Conservation (phyloP, 2,113 vertebrate species). For the Cheilinus undulatus region DNA sequence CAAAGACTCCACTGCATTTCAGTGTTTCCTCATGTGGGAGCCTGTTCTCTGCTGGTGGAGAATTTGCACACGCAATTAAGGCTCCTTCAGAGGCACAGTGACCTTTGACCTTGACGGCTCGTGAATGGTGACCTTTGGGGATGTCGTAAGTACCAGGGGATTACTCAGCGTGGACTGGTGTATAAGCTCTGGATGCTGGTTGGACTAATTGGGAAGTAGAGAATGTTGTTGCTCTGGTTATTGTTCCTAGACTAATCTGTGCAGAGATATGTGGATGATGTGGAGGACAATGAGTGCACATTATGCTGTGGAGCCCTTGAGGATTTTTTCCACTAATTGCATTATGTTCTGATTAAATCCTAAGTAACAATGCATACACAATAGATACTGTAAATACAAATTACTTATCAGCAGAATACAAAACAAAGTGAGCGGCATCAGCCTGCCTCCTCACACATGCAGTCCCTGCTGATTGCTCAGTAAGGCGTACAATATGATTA, state of each 20-base stretch:
- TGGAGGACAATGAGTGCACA: background rate
- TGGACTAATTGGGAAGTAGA: conserved; percentile 18
- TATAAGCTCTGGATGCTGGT: conserved; percentile 30
- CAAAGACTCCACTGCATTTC: conserved; percentile 45
- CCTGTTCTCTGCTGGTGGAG: conserved; percentile 57
- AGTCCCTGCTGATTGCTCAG: conserved; percentile 24
- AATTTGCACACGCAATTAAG: conserved; percentile 73
- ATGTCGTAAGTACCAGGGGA: conserved; percentile 44
- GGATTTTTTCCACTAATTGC: conserved; percentile 4
- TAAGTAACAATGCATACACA: background rate
- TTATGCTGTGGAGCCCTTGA: background rate
- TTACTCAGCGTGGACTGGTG: conserved; percentile 31
- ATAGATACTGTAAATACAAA: background rate
- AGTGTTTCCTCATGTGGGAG: conserved; percentile 39
- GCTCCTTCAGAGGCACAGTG: conserved; percentile 61
- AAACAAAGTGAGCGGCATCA: conserved; percentile 3
- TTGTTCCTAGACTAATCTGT: conserved; percentile 18
- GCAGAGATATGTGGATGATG: conserved; percentile 12
- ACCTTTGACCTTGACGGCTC: conserved; percentile 65
- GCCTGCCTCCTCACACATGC: conserved; percentile 30
- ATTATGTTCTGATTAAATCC: conserved; percentile 2
- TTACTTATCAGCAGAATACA: background rate
- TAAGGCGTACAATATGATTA: conserved; percentile 54
- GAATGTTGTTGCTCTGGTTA: conserved; percentile 7
- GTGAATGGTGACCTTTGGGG: conserved; percentile 64